Evolutionary conservation across 2,797 vertebrate genomes (phyloP).

Genomic region (Poeciliopsis infans): DNA sequence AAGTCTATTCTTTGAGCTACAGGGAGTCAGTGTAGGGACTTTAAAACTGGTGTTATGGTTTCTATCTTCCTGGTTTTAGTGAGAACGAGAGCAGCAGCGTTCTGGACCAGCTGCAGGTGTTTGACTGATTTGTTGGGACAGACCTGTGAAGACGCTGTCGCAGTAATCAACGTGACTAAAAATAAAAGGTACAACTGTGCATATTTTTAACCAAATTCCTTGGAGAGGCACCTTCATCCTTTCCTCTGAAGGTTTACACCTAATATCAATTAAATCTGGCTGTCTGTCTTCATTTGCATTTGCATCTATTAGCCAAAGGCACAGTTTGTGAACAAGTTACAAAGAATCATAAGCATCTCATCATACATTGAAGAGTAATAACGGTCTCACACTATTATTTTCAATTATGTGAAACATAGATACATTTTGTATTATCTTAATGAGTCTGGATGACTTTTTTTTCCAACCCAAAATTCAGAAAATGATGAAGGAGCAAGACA

Average conservation of each 20-base stretch:
- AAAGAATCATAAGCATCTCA: background rate
- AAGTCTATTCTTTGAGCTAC: too few relatives aligned
- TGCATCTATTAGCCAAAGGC: background rate
- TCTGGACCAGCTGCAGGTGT: too few relatives aligned
- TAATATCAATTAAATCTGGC: background rate
- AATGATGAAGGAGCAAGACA: constrained; percentile 69
- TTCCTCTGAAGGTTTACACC: background rate
- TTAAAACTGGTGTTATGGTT: too few relatives aligned
- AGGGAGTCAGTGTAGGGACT: too few relatives aligned
- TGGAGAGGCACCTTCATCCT: background rate
- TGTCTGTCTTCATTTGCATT: background rate
- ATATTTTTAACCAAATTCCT: background rate
- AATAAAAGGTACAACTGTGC: background rate
- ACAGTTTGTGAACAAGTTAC: background rate
- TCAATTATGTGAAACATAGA: background rate
- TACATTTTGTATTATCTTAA: constrained; percentile 5
- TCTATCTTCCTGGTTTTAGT: too few relatives aligned
- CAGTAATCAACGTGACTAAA: too few relatives aligned
- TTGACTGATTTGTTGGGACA: too few relatives aligned
- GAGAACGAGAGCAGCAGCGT: too few relatives aligned
- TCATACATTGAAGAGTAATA: background rate
- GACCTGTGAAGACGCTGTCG: too few relatives aligned
- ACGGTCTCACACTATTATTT: background rate
- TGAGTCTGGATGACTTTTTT: constrained; percentile 49
- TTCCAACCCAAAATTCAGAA: constrained; percentile 66